A percentile compares a stretch with the other conserved stretches of the same genome.
Evolutionary conservation across 2,888 invertebrate species (phyloP).

Genomic region (Limenitis arthemis): DNA sequence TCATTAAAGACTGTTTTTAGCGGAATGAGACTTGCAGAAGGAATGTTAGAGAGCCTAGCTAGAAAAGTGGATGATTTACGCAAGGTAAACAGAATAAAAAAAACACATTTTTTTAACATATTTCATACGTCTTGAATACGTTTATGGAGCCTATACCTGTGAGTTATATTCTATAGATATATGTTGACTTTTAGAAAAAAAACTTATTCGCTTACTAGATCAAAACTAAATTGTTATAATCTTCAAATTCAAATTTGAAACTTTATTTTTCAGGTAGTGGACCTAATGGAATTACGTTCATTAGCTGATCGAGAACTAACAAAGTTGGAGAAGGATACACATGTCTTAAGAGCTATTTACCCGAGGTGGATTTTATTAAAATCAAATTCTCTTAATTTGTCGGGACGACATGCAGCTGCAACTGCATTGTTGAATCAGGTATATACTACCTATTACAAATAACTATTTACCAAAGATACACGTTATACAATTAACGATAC

Average conservation of each 20-base stretch:
- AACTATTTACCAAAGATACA: neutral
- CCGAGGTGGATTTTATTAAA: slow-evolving; percentile 56
- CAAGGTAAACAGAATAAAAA: slow-evolving; percentile 52
- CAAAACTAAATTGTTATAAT: neutral
- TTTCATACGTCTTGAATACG: too few species aligned
- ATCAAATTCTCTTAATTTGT: slow-evolving; percentile 45
- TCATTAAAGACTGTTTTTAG: slow-evolving; percentile 46
- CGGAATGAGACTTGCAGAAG: slow-evolving; percentile 54
- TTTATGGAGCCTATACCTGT: too few species aligned
- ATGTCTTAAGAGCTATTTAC: slow-evolving; percentile 39
- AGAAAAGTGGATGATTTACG: slow-evolving; percentile 57
- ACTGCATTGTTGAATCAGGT: slow-evolving; percentile 42
- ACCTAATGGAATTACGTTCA: slow-evolving; percentile 59
- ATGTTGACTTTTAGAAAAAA: too few species aligned
- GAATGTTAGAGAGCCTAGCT: slow-evolving; percentile 61
- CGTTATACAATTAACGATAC: neutral
- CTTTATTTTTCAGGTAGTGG: slow-evolving; percentile 50
- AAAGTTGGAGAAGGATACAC: slow-evolving; percentile 46
- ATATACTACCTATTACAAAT: neutral
- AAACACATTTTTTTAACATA: too few species aligned
- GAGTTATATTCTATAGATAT: too few species aligned
- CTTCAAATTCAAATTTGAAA: neutral
- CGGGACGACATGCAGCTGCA: slow-evolving; percentile 41
- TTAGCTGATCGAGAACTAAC: slow-evolving; percentile 53
- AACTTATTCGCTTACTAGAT: too few species aligned